Evolutionary conservation across 2,797 vertebrate species (phyloP).

Genomic region (Epinephelus awoara): DNA sequence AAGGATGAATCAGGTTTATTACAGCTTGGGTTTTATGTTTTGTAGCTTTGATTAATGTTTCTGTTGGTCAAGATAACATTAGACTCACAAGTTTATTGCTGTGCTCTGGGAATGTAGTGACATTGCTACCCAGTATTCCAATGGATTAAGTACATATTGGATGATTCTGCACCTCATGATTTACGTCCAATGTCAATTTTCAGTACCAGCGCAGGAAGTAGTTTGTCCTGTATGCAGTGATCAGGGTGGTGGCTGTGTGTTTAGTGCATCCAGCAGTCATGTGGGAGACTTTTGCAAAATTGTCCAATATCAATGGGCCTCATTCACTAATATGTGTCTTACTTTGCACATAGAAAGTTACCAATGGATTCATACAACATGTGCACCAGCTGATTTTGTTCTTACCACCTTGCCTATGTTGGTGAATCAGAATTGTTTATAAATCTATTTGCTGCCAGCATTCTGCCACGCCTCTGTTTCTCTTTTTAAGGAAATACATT

Average conservation of each 20-base stretch:
- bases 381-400: no score
- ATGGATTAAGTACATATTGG: neutral
- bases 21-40: neutral
- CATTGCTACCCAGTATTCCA: neutral
- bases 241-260: neutral
- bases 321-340: no score
- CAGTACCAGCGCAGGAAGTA: neutral
- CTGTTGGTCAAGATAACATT: neutral
- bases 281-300: neutral
- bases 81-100: neutral
- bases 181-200: neutral
- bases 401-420: no score
- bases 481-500: no score
- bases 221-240: neutral
- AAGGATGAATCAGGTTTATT: neutral
- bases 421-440: no score
- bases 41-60: neutral
- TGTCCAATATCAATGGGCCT: neutral
- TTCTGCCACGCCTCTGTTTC: no score
- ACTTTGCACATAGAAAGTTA: no score
- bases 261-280: no score
- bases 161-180: neutral
- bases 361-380: no score
- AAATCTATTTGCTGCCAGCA: no score
- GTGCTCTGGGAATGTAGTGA: neutral